Percentiles rank a stretch among this genome's conserved stretches.
Evolutionary conservation across 2,113 vertebrate genomes (phyloP).

Genomic region (Antigone vipio): DNA sequence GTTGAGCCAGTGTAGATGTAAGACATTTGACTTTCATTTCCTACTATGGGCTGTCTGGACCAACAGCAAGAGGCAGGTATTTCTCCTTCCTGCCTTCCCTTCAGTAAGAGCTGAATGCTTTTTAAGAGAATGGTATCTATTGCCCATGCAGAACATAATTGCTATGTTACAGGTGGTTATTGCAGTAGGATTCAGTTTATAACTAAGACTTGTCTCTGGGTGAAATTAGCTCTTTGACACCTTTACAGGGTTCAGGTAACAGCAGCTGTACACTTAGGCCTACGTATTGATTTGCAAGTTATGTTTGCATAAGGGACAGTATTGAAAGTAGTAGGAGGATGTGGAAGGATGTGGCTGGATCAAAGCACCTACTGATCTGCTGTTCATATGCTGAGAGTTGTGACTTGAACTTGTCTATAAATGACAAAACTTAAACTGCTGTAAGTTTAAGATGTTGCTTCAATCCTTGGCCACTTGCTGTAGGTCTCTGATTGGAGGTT

Average conservation of each 20-base stretch:
- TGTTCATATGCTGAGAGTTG: not conserved
- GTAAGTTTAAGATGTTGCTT: not conserved
- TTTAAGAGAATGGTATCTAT: not conserved
- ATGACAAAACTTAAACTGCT: no score
- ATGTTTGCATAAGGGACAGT: not conserved
- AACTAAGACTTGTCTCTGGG: not conserved
- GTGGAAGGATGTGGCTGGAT: not conserved
- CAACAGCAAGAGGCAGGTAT: not conserved
- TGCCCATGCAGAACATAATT: not conserved
- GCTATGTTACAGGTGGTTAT: not conserved
- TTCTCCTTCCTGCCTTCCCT: not conserved
- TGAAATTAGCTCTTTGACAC: not conserved
- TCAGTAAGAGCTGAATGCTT: not conserved
- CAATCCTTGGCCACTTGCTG: not conserved
- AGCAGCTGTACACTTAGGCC: not conserved
- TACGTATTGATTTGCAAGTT: not conserved
- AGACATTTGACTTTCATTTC: not conserved
- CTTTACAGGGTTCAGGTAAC: not conserved
- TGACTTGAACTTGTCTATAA: not conserved
- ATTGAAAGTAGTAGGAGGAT: not conserved
- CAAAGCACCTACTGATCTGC: not conserved
- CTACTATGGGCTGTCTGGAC: rapidly evolving
- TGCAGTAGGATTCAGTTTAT: not conserved
- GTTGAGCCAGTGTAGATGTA: not conserved
- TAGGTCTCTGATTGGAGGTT: not conserved